Conservation (phyloP, 2,888 invertebrate genomes). For the Sphaeridia pumilis region DNA sequence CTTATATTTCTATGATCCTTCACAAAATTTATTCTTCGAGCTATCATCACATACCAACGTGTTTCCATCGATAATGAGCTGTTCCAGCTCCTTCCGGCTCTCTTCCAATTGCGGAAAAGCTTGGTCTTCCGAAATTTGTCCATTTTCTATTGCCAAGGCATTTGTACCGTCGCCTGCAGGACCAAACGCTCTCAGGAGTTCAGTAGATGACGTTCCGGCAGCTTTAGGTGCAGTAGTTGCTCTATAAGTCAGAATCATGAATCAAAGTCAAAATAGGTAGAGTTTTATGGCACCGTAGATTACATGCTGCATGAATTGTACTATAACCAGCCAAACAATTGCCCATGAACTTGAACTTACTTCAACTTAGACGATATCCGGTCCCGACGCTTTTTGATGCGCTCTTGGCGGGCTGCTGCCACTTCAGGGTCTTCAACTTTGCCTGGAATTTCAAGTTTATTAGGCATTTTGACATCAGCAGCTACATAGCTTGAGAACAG, state of each 20-base stretch:
- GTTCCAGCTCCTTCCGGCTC: constrained; percentile 29
- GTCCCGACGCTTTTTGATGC: constrained; percentile 18
- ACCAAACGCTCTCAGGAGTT: too few species aligned
- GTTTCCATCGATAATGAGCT: constrained; percentile 31
- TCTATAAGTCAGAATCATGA: too few species aligned
- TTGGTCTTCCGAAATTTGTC: constrained; percentile 6
- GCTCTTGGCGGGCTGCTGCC: constrained; percentile 11
- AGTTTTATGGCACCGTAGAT: too few species aligned
- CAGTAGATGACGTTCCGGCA: neutral
- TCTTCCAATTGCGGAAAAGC: constrained; percentile 24
- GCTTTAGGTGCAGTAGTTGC: neutral
- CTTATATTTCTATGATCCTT: too few species aligned
- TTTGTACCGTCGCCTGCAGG: neutral
- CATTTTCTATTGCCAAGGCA: too few species aligned
- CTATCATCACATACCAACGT: constrained; percentile 21
- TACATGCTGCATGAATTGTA: too few species aligned
- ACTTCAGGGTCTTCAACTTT: neutral
- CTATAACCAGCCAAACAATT: too few species aligned
- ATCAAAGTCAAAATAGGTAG: too few species aligned
- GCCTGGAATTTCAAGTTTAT: neutral
- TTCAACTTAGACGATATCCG: constrained; percentile 19
- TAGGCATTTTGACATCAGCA: too few species aligned
- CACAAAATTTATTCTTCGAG: too few species aligned
- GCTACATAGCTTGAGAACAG: too few species aligned
- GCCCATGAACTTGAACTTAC: constrained; percentile 1